Conservation (phyloP, 2,113 vertebrate genomes). For the Macrotis lagotis region DNA sequence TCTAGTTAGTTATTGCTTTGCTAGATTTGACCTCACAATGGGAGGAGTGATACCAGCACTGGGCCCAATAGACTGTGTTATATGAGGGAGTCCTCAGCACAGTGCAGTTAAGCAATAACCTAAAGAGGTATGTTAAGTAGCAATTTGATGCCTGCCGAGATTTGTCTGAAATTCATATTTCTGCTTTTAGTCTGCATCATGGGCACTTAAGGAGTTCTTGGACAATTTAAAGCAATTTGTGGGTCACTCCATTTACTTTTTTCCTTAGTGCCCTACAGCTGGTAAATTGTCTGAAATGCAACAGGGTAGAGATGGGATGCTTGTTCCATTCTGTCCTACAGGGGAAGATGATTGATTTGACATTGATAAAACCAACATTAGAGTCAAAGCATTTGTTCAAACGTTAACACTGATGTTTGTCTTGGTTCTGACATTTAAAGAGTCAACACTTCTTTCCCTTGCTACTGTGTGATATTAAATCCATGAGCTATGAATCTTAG, state of each 20-base stretch:
- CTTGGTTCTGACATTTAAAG: conserved; percentile 54
- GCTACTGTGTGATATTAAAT: conserved; percentile 14
- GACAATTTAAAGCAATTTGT: conserved; percentile 77
- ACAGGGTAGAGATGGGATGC: conserved; percentile 57
- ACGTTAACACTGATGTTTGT: conserved; percentile 28
- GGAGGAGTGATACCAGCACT: conserved; percentile 34
- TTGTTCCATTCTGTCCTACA: conserved; percentile 62
- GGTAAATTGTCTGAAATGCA: conserved; percentile 74
- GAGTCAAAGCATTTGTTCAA: conserved; percentile 55
- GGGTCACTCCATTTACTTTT: conserved; percentile 79
- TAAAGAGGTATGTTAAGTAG: conserved; percentile 60
- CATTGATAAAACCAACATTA: conserved; percentile 52
- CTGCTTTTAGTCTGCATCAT: conserved; percentile 73
- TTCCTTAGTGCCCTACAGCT: conserved; percentile 64
- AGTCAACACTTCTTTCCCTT: conserved; percentile 12
- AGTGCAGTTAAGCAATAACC: neutral
- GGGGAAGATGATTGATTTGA: conserved; percentile 49
- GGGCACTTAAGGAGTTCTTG: conserved; percentile 71
- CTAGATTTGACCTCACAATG: conserved; percentile 43
- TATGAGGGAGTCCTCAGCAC: neutral
- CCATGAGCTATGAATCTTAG: fast-evolving
- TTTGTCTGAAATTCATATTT: conserved; percentile 77
- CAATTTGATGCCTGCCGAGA: conserved; percentile 62
- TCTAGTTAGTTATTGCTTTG: conserved; percentile 12
- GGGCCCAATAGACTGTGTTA: neutral